Evolutionary conservation across 2,113 vertebrate genomes (phyloP), one percentile per base, ranked within the genome.

Genomic region (Tragelaphus scriptus): DNA sequence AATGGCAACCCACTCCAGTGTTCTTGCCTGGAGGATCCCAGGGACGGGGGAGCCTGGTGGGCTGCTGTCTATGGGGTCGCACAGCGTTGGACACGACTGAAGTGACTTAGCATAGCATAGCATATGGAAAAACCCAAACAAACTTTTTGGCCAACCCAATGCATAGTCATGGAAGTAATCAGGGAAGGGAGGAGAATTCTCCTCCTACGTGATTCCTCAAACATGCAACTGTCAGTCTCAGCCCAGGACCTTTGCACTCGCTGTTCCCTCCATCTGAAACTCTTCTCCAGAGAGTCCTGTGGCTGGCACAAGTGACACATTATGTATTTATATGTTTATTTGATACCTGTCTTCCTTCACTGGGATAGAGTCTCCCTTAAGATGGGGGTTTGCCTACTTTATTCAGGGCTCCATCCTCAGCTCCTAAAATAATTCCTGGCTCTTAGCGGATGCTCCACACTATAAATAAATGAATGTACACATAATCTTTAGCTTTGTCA

Each of bases 371-470:
- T 55, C 15, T 30, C 23, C 19, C 59, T 90, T 53, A 84, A 68
- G 61, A 77, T 61, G 40, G 2, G 36, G 40, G n/a, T 63, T 86
- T 92, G n/a, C 32, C 51, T 63, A 36, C 21, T 36, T 59, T 90
- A 53, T 68, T 71, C 51, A 58, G 49, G 19, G 23, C n/a, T 87
- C 56, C 4, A 30, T 51, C 49, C 44, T 94, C 85, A 79, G 40
- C 47, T 26, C 68, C 87, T 85, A n/a, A 90, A 94, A 65, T 95
- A 82, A 44, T 17, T 71, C 26, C 56, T 91, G 63, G 85, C n/a
- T 80, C 61, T 32, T 21, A 87, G n/a, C 21, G 82, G 59, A 58
- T 51, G 59, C 14, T 82, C 56, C 40, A 40, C 28, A 49, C 16
- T 81, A 12, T 59, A 97, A 53, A 87, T 40, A 77, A 94, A 85